A percentile compares a stretch with the other conserved stretches of the same genome.
Conservation (phyloP, 2,113 vertebrate genomes). For the Centropristis striata region DNA sequence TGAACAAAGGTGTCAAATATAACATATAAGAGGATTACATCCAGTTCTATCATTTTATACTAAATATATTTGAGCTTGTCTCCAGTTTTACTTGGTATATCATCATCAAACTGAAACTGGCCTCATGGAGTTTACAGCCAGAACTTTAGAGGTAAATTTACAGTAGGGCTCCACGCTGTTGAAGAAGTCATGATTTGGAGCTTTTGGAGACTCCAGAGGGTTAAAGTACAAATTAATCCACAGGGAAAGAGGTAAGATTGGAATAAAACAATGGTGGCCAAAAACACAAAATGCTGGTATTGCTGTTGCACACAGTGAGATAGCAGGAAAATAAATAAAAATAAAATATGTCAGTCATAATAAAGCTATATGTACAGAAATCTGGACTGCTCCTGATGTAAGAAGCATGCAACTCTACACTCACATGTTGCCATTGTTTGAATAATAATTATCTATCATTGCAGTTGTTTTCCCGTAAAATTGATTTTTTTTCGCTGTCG, state of each 20-base stretch:
- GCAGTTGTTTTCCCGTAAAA: conserved; percentile 4
- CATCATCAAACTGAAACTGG: too few relatives aligned
- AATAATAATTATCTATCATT: neutral
- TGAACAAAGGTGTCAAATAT: too few relatives aligned
- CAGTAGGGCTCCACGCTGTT: too few relatives aligned
- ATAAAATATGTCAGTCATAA: neutral
- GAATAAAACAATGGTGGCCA: neutral
- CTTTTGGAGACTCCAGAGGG: too few relatives aligned
- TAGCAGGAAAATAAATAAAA: neutral
- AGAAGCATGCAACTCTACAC: conserved; percentile 1
- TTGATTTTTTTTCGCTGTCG: neutral
- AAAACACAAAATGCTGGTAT: neutral
- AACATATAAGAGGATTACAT: too few relatives aligned
- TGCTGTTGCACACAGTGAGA: neutral
- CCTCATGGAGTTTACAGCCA: too few relatives aligned
- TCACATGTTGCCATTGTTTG: neutral
- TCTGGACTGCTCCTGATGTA: conserved; percentile 7
- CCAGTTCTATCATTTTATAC: too few relatives aligned
- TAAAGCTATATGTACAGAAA: neutral
- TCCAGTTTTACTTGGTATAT: too few relatives aligned
- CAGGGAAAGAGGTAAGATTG: too few relatives aligned
- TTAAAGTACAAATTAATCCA: neutral
- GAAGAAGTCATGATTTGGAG: too few relatives aligned
- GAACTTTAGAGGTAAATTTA: too few relatives aligned
- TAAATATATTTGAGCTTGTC: too few relatives aligned